Evolutionary conservation across 2,888 invertebrate species (phyloP).

Genomic region (Norana najaformis): DNA sequence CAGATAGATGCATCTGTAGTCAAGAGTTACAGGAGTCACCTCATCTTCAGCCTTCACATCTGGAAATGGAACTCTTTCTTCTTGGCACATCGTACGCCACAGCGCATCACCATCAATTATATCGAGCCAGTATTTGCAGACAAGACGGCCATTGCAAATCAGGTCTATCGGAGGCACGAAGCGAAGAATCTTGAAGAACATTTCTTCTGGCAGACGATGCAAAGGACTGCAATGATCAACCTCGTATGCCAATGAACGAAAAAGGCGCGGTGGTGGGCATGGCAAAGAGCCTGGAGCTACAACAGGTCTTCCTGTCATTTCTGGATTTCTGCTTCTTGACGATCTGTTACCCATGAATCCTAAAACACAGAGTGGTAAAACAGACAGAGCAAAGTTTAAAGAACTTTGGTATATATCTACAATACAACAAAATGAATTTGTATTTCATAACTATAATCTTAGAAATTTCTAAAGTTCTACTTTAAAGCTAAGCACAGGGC

Average conservation of each 20-base stretch:
- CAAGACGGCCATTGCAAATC: constrained; percentile 14
- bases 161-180: not conserved
- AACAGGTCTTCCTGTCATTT: not conserved
- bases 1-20: constrained; percentile 15
- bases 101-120: not conserved
- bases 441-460: no score
- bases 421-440: no score
- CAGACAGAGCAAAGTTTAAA: not conserved
- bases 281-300: not conserved
- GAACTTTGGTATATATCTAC: not conserved
- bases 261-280: not conserved
- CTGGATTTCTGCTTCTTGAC: not conserved
- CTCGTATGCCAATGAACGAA: not conserved
- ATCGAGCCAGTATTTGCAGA: constrained; percentile 21
- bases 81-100: not conserved
- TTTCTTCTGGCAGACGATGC: constrained; percentile 22
- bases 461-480: no score
- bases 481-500: no score
- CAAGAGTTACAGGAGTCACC: not conserved
- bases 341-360: constrained; percentile 13
- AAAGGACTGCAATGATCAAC: not conserved
- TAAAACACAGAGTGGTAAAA: not conserved
- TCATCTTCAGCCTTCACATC: not conserved
- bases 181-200: not conserved
- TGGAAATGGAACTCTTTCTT: not conserved